Evolutionary conservation across 2,113 vertebrate species (phyloP).

Genomic region (Globicephala melas): DNA sequence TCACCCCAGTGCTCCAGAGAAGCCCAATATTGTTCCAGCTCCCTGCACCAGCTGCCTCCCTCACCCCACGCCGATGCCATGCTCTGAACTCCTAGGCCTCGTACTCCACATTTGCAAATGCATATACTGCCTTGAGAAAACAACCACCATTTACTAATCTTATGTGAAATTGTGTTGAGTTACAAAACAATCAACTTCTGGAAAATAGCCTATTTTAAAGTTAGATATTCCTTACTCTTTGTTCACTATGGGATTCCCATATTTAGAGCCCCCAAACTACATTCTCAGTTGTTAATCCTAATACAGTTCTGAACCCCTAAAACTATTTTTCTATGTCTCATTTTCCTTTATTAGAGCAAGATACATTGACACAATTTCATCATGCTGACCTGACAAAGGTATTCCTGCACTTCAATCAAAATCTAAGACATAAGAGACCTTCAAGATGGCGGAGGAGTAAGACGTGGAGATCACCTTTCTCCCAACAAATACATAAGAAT

Average conservation of each 20-base stretch:
- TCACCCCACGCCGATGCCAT: neutral
- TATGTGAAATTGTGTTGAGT: neutral
- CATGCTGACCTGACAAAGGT: neutral
- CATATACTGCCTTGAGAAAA: neutral
- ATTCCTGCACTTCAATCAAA: neutral
- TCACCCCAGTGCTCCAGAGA: neutral
- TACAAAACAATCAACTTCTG: neutral
- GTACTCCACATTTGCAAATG: neutral
- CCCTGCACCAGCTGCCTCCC: neutral
- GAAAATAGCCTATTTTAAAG: neutral
- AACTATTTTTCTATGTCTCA: neutral
- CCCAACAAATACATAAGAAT: no score
- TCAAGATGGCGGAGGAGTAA: no score
- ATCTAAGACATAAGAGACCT: neutral
- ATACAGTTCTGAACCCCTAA: neutral
- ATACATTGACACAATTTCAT: neutral
- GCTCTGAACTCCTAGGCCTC: neutral
- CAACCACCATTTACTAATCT: neutral
- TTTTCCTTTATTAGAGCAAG: neutral
- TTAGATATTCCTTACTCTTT: neutral
- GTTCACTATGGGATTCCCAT: neutral
- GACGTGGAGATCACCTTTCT: no score
- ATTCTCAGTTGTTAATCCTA: neutral
- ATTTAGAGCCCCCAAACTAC: neutral
- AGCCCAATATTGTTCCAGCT: neutral